A percentile compares a stretch with the other conserved stretches of the same genome.
These are phyloP conservation scores for Eidolon dupreanum DNA, from an alignment of 2,797 vertebrate species.

Conservation along the genomic window DNA sequence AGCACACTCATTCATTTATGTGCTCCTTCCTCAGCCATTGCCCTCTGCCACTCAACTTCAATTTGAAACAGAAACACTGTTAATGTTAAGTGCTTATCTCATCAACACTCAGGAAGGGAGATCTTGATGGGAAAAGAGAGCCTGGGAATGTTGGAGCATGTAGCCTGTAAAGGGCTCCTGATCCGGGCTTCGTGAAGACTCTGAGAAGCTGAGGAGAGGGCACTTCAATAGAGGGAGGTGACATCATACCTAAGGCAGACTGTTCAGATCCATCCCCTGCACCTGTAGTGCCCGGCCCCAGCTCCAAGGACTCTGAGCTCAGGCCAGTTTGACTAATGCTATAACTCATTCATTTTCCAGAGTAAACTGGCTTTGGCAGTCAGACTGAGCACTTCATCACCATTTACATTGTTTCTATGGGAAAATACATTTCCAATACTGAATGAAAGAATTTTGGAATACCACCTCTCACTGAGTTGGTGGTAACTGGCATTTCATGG, in stretches of 20 bases:
- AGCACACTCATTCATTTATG: neutral
- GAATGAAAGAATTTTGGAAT: neutral
- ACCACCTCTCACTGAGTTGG: neutral
- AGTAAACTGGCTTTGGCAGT: neutral
- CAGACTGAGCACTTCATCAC: neutral
- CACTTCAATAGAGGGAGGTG: neutral
- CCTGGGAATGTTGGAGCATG: neutral
- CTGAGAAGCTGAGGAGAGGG: neutral
- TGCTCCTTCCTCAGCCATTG: neutral
- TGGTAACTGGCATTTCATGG: neutral
- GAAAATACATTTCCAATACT: neutral
- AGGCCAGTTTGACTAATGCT: neutral
- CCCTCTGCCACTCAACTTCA: neutral
- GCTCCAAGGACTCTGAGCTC: neutral
- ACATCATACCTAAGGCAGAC: fast-evolving
- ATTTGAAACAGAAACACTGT: neutral
- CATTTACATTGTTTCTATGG: neutral
- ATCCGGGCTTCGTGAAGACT: neutral
- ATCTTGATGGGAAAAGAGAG: neutral
- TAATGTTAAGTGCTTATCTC: neutral
- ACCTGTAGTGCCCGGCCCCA: neutral
- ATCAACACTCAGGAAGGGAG: neutral
- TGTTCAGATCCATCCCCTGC: neutral
- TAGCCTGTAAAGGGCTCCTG: neutral
- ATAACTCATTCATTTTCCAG: neutral